Evolutionary conservation across 2,113 vertebrate species (phyloP).

Genomic region (Hydrolagus affinis): DNA sequence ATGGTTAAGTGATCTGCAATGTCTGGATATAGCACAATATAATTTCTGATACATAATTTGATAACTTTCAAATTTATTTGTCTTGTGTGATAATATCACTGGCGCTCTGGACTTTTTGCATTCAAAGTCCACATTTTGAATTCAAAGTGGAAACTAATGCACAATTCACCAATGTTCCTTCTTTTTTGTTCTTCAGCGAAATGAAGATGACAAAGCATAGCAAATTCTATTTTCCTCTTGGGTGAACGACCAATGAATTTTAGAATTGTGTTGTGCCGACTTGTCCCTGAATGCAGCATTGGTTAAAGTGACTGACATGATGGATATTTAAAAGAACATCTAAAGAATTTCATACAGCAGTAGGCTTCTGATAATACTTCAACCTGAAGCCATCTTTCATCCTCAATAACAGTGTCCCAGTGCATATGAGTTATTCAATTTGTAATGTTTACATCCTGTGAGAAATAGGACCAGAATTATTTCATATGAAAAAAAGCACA

Average conservation of each 20-base stretch:
- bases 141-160: background rate
- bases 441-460: background rate
- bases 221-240: slow-evolving; percentile 16
- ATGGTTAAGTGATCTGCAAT: background rate
- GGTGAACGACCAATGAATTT: background rate
- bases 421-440: background rate
- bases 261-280: background rate
- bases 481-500: background rate
- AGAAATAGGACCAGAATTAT: background rate
- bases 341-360: background rate
- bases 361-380: background rate
- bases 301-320: background rate
- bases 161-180: background rate
- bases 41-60: background rate
- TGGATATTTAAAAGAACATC: background rate
- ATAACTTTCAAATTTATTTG: background rate
- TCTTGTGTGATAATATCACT: background rate
- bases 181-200: background rate
- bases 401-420: background rate
- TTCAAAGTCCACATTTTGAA: background rate
- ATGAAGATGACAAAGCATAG: slow-evolving; percentile 4
- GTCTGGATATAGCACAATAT: background rate
- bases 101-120: background rate
- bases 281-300: background rate
- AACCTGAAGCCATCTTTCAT: background rate